These are phyloP conservation scores for Onychorhynchus coronatus DNA, from an alignment of 2,113 vertebrate genomes.

Conservation along the genomic window DNA sequence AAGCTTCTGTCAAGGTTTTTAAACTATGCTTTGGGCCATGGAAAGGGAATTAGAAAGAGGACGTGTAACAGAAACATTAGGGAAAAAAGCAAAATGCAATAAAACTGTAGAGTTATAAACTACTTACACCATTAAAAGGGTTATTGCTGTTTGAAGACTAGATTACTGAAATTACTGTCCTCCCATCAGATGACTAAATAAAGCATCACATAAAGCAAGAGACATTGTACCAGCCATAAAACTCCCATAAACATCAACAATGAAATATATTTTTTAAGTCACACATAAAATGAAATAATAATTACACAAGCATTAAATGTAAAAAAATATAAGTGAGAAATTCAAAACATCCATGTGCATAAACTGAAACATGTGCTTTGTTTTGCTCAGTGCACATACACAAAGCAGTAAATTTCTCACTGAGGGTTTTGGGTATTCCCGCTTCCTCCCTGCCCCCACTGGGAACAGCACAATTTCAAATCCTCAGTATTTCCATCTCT, in stretches of 20 bases:
- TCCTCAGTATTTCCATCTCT: conserved; percentile 75
- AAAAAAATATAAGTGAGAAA: conserved; percentile 12
- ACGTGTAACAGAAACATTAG: neutral
- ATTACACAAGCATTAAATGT: conserved; percentile 34
- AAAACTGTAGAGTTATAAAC: neutral
- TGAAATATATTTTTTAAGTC: conserved; percentile 51
- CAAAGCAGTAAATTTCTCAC: conserved; percentile 44
- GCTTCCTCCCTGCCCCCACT: neutral
- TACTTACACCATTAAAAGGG: conserved; percentile 15
- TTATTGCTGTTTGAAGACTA: conserved; percentile 57
- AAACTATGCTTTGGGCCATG: neutral
- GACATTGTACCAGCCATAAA: conserved; percentile 34
- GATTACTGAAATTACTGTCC: conserved; percentile 61
- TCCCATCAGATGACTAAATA: conserved; percentile 66
- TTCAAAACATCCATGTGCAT: conserved; percentile 5
- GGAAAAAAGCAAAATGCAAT: neutral
- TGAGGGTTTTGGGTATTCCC: neutral
- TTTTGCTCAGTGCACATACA: neutral
- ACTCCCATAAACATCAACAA: neutral
- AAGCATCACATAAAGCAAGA: conserved; percentile 51
- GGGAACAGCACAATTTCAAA: conserved; percentile 72
- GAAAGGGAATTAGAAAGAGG: neutral
- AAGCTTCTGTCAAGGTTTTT: neutral
- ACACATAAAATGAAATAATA: conserved; percentile 29
- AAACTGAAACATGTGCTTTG: conserved; percentile 51